These are phyloP conservation scores for Leptobrachium ailaonicum DNA, from an alignment of 2,113 vertebrate genomes.

Conservation along the genomic window DNA sequence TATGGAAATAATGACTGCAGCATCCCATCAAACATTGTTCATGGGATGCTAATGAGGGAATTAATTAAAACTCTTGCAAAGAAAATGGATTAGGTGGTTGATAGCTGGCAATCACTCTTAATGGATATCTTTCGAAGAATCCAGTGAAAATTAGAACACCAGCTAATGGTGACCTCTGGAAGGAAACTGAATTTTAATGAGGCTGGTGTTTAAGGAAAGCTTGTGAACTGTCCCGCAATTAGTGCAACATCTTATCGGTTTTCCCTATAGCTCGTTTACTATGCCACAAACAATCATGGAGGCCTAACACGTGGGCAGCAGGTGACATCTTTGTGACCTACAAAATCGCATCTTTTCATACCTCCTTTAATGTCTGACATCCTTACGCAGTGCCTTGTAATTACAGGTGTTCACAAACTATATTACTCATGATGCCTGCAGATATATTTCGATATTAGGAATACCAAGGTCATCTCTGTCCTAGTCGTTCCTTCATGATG, in stretches of 20 bases:
- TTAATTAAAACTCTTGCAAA: constrained; percentile 79
- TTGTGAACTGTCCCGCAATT: constrained; percentile 65
- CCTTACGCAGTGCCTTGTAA: no score
- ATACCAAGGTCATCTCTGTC: no score
- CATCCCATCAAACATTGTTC: constrained; percentile 27
- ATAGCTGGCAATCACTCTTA: constrained; percentile 81
- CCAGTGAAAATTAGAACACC: constrained; percentile 77
- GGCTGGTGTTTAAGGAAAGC: constrained; percentile 74
- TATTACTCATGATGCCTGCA: no score
- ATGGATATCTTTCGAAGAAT: constrained; percentile 75
- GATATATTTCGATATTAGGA: no score
- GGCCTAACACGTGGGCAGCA: neutral
- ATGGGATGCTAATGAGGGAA: constrained; percentile 76
- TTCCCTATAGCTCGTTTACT: constrained; percentile 70
- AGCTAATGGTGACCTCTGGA: constrained; percentile 78
- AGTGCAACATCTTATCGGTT: constrained; percentile 61
- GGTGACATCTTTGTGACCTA: neutral
- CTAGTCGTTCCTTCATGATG: no score
- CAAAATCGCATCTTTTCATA: neutral
- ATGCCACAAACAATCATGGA: constrained; percentile 55
- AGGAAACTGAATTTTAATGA: constrained; percentile 78
- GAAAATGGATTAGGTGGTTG: constrained; percentile 76
- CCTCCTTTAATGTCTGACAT: no score
- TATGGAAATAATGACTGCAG: constrained; percentile 16
- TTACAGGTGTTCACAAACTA: no score